Percentiles rank a stretch among this genome's conserved stretches.
Conservation (phyloP, 1,140 invertebrate genomes). For the Mya arenaria region DNA sequence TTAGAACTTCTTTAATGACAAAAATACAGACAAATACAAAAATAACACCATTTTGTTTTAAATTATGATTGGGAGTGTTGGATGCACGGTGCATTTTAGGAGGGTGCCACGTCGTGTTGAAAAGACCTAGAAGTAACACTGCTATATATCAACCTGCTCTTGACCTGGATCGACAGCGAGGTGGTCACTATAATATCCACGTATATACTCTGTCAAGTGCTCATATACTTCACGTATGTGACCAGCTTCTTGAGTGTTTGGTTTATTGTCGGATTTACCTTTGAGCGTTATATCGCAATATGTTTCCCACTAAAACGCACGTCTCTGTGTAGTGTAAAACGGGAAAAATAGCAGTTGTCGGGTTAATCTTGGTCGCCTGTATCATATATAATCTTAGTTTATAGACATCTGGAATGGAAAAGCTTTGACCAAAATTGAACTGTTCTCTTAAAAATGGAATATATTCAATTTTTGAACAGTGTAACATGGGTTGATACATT, state of each 20-base stretch:
- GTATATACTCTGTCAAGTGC: slow-evolving; percentile 66
- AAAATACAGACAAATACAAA: too few species aligned
- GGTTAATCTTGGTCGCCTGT: slow-evolving; percentile 46
- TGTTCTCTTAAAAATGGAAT: slow-evolving; percentile 8
- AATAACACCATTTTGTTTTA: too few species aligned
- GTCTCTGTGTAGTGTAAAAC: slow-evolving; percentile 63
- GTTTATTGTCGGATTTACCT: slow-evolving; percentile 75
- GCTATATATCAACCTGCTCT: slow-evolving; percentile 81
- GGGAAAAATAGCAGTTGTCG: slow-evolving; percentile 40
- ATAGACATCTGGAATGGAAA: slow-evolving; percentile 22
- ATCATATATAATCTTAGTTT: slow-evolving; percentile 58
- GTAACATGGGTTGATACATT: slow-evolving; percentile 84
- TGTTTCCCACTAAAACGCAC: slow-evolving; percentile 70
- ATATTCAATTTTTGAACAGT: slow-evolving; percentile 79
- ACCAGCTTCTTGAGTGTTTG: slow-evolving; percentile 74
- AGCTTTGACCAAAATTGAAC: neutral
- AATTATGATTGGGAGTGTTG: slow-evolving; percentile 83
- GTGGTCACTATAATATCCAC: slow-evolving; percentile 76
- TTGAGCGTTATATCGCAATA: slow-evolving; percentile 77
- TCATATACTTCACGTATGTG: slow-evolving; percentile 68
- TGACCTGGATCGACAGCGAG: slow-evolving; percentile 84
- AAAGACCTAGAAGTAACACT: slow-evolving; percentile 83
- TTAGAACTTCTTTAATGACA: too few species aligned
- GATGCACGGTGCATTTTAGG: slow-evolving; percentile 82
- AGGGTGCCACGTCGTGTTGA: slow-evolving; percentile 83